These are phyloP conservation scores for Lamellibrachia satsuma DNA, from an alignment of 2,888 invertebrate genomes.

Conservation along the genomic window DNA sequence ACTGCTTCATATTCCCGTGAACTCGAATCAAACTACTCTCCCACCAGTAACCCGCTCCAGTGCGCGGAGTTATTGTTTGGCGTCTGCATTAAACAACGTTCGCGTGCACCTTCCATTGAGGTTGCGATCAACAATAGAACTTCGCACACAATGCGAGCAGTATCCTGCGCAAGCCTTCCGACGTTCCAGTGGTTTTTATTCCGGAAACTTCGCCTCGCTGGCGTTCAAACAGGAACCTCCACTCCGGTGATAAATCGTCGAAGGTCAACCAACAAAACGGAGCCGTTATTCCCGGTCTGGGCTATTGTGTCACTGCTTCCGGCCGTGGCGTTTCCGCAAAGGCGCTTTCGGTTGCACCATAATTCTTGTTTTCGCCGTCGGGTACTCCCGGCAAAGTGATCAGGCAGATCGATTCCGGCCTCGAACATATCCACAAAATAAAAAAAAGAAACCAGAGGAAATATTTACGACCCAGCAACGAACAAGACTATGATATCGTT, in stretches of 20 bases:
- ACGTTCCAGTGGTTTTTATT: not conserved
- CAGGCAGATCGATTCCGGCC: not conserved
- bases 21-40: not conserved
- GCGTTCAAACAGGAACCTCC: not conserved
- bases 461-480: not conserved
- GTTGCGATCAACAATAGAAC: not conserved
- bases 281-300: not conserved
- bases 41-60: not conserved
- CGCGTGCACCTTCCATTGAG: not conserved
- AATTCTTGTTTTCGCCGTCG: not conserved
- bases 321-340: not conserved
- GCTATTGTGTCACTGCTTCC: conserved; percentile 8
- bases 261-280: not conserved
- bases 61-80: not conserved
- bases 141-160: not conserved
- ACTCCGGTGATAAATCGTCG: not conserved
- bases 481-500: not conserved
- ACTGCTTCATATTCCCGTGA: not conserved
- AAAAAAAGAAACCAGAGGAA: not conserved
- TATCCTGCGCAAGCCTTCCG: not conserved
- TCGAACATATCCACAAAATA: not conserved
- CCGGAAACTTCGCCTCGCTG: not conserved
- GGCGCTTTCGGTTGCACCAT: not conserved
- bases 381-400: not conserved
- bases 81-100: not conserved